phyloP scores from a whole-genome alignment of 2,888 invertebrate species.

The Cyclophora punctaria region DNA sequence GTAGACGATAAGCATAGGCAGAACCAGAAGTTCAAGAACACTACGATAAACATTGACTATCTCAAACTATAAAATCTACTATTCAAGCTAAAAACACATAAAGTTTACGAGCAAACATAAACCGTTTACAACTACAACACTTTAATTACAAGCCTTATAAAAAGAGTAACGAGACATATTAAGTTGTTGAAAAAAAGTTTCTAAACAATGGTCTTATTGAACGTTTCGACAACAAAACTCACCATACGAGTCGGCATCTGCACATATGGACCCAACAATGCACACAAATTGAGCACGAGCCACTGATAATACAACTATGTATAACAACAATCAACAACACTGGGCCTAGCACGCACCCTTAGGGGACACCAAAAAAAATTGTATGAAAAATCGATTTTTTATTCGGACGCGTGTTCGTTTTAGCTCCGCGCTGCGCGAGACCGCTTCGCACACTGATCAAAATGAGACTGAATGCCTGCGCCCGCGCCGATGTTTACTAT shows the following conservation, averaged over 20 bases:
- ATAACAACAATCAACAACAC: slow-evolving; percentile 32
- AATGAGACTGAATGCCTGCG: slow-evolving; percentile 47
- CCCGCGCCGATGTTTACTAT: slow-evolving; percentile 63
- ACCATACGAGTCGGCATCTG: slow-evolving; percentile 64
- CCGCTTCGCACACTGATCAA: slow-evolving; percentile 50
- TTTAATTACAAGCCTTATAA: slow-evolving; percentile 57
- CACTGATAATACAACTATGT: slow-evolving; percentile 27
- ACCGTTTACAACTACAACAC: slow-evolving; percentile 41
- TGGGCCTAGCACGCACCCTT: slow-evolving; percentile 48
- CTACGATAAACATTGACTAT: slow-evolving; percentile 20
- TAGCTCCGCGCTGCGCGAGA: slow-evolving; percentile 49
- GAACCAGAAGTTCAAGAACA: slow-evolving; percentile 22
- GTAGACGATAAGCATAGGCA: background rate
- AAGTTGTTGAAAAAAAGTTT: background rate
- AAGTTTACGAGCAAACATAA: slow-evolving; percentile 48
- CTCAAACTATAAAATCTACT: slow-evolving; percentile 47
- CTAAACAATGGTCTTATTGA: slow-evolving; percentile 64
- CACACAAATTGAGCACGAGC: slow-evolving; percentile 30
- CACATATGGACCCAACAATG: slow-evolving; percentile 39
- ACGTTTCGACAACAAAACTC: slow-evolving; percentile 32
- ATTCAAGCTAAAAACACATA: slow-evolving; percentile 50
- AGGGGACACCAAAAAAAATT: slow-evolving; percentile 43
- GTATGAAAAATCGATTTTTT: slow-evolving; percentile 37
- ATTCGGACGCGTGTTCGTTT: slow-evolving; percentile 42
- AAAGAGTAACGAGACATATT: no score